Evolutionary conservation across 2,113 vertebrate species (phyloP).

Genomic region (Urocolius indicus): DNA sequence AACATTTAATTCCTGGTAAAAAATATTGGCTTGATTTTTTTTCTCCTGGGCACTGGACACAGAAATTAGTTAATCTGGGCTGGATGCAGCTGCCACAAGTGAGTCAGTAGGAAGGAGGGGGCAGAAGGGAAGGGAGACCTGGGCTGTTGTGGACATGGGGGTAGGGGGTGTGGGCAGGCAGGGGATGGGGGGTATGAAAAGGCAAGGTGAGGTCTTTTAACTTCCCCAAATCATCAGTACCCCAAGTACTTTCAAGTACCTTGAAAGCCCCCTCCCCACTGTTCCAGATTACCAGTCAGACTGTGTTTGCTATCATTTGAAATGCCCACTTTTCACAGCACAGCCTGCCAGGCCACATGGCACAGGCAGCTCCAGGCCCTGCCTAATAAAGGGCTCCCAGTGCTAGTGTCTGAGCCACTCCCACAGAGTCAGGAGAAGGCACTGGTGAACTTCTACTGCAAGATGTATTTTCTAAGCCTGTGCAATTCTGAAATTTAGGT

Average conservation of each 20-base stretch:
- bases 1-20: not conserved
- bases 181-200: not conserved
- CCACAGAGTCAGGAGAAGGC: not conserved
- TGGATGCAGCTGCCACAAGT: not conserved
- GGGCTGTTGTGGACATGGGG: not conserved
- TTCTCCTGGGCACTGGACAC: not conserved
- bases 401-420: rapidly evolving
- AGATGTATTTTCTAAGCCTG: rapidly evolving
- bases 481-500: not conserved
- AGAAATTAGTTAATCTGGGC: not conserved
- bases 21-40: not conserved
- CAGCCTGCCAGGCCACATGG: rapidly evolving
- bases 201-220: not conserved
- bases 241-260: too few relatives aligned
- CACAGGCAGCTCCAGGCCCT: not conserved
- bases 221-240: not conserved
- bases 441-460: rapidly evolving
- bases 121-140: not conserved
- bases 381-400: too few relatives aligned
- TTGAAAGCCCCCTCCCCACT: not conserved
- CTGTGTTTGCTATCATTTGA: rapidly evolving
- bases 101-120: not conserved
- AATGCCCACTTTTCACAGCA: not conserved
- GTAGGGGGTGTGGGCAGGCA: too few relatives aligned
- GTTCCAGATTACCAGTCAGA: not conserved